Evolutionary conservation across 2,888 invertebrate genomes (phyloP), one percentile per base, ranked within the genome.

Genomic region (Drosophila yooni): DNA sequence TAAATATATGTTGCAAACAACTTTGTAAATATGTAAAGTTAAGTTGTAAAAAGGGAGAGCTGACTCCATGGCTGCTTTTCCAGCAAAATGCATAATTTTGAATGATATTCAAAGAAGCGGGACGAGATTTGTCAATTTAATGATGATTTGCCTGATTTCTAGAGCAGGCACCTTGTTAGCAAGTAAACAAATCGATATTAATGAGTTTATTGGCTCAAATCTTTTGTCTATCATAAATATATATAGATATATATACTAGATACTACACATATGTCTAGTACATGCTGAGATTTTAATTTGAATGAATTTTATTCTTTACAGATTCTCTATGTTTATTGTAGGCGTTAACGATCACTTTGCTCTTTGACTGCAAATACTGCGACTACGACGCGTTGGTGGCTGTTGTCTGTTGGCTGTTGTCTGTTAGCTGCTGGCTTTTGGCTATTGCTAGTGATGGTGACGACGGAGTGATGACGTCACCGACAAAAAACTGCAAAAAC

Each of bases 381-480:
- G 57, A 54, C 59, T 54, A n/a, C 13, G n/a, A 27, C n/a, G 62
- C 40, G 53, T 40, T 48, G 43, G 52, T 27, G 57, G 64, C 27
- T 21, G 54, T 25, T 46, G 25, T n/a, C 25, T 21, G 13, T 21
- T 21, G 40, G 40, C n/a, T 3, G 8, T 10, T 43, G 31, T 1
- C 31, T 29, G 29, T 6, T 29, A 1, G 0, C 29, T 31, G 1
- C 11, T 36, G 36, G 36, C 15, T 36, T 36, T 15, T 36, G 36
- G 46, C 43, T 25, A 4, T 31, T 40, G 21, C 29, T 31, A 31
- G 5, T 74, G 51, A 51, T 48, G 59, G 3, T 74, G 51, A 50
- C 56, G 56, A 7, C 21, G 21, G 4, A 18, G 18, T 59, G 18
- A 63, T 75, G 76, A 76, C 72, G 72, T 76, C 76, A 76, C 21